Evolutionary conservation across 2,797 vertebrate genomes (phyloP), one percentile per base, ranked within the genome.

Genomic region (Spheniscus humboldti): DNA sequence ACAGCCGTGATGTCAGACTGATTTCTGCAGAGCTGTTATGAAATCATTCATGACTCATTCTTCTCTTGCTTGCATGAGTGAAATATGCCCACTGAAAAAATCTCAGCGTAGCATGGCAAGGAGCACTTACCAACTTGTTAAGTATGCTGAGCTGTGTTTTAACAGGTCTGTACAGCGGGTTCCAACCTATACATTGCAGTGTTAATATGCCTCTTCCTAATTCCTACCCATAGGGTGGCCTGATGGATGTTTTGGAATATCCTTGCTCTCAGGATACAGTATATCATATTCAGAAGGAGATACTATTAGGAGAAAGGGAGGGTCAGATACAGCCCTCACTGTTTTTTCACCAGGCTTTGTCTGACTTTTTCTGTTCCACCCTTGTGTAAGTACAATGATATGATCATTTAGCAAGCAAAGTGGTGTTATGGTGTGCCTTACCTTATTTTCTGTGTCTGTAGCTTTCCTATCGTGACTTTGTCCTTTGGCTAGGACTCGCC

Each of bases 1-100:
- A 33, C 53, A 78, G 37, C 39, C 41, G 3, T 52, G 50, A 37
- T 66, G 47, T 23, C 86, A 47, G 76, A 72, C 33, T 94, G 62
- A 84, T 80, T 92, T 94, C 53, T 90, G 53, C 33, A 64, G 45
- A 62, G 28, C 66, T 78, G n/a, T 96, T 96, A n/a, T 18, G 76
- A 72, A 96, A 86, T 83, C 13, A 25, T 50, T 94, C 45, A 43
- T 90, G 85, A 95, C 68, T 94, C 89, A 92, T 78, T 88, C 33
- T 71, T 89, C 47, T 91, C 45, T 88, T 71, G 31, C 59, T 91
- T 94, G 45, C n/a, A 28, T 72, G 45, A 72, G 85, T 64, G 77
- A 90, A 96, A 88, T 81, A 83, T 74, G 45, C 66, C 64, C 22
- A 37, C 45, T 72, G 68, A 92, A 96, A 81, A 76, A 56, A 55